Base-by-base conservation (phyloP, 2,113 vertebrate species). In the Clarias gariepinus region DNA sequence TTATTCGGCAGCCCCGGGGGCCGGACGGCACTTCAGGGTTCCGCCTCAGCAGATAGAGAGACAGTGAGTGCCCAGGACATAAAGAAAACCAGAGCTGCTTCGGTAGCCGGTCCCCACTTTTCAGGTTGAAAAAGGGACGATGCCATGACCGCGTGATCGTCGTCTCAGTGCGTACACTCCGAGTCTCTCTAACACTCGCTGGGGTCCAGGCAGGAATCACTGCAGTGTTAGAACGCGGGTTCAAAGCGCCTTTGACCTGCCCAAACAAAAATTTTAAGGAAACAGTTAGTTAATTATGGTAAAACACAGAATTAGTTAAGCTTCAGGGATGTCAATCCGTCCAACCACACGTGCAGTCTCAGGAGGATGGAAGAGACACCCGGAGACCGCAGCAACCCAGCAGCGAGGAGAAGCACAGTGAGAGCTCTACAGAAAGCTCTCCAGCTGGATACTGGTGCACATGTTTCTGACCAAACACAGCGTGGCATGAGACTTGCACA, bases 21-120 rank as follows among this genome's bases (percentile, higher is more conserved):
- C 98, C 97, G 4, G 97, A 99, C 81, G 97, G 97, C 86, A 97
- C 97, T 30, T 95, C 96, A 89, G 98, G 98, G 93, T 99, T 99
- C 94, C 95, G 95, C 88, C 96, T 97, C 74, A 96, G 96, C 95
- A 98, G 98, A 98, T 99, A 98, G 91, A 91, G n/a, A 76, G 91
- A 90, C 90, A 88, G 83, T 57, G 78, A 85, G 77, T 19, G 23
- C 36, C 2, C 41, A 60, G 63, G 63, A 53, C 41, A 1, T 41
- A n/a, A 66, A 63, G 58, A 63, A 63, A 41, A 16, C 0, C 16
- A 52, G 25, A 28, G 13, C 19, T 5, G 25, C 52, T 55, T 78
- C 74, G 3, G 52, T 78, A 6, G 52, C 18, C 47, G 25, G 12
- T 28, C 25, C 55, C 52, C 28, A 36, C 30, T 19, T 19, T 30